Conservation (phyloP, 2,797 vertebrate genomes). For the Podarcis lilfordi region DNA sequence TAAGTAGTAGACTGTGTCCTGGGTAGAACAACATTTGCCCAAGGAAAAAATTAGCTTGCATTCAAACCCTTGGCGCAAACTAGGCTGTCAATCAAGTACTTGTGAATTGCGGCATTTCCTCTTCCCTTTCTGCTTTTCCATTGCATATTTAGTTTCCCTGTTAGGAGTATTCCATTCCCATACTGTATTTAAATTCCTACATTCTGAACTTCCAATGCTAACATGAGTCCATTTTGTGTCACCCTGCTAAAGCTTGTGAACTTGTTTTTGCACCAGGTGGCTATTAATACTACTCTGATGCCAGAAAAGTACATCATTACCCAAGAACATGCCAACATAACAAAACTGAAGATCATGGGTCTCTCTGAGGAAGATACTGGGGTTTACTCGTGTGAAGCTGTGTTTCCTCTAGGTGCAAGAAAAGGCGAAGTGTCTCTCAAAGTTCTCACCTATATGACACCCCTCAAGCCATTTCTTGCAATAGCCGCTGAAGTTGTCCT, state of each 20-base stretch:
- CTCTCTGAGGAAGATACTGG: slow-evolving; percentile 79
- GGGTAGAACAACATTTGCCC: too few species aligned
- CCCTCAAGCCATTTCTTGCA: slow-evolving; percentile 88
- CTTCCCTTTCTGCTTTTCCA: not conserved
- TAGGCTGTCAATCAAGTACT: not conserved
- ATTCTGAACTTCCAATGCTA: not conserved
- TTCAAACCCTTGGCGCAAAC: not conserved
- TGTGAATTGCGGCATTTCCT: not conserved
- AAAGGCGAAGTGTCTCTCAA: slow-evolving; percentile 71
- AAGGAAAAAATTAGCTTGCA: not conserved
- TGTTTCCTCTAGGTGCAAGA: slow-evolving; percentile 75
- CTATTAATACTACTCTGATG: slow-evolving; percentile 59
- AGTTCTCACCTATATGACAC: slow-evolving; percentile 83
- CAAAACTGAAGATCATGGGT: slow-evolving; percentile 78
- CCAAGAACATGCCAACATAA: slow-evolving; percentile 29
- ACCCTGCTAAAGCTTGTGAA: slow-evolving; percentile 5
- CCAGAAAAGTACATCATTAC: slow-evolving; percentile 73
- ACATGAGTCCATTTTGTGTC: not conserved
- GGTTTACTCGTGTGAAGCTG: slow-evolving; percentile 82
- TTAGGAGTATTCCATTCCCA: too few species aligned
- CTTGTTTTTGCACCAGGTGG: slow-evolving; percentile 70
- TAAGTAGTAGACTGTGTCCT: not conserved
- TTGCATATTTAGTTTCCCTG: not conserved
- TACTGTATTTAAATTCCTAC: not conserved
- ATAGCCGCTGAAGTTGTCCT: slow-evolving; percentile 83